A percentile compares a stretch with the other conserved stretches of the same genome.
These are phyloP conservation scores for Notarius lentiginosus DNA, from an alignment of 2,113 vertebrate species.

Conservation along the genomic window DNA sequence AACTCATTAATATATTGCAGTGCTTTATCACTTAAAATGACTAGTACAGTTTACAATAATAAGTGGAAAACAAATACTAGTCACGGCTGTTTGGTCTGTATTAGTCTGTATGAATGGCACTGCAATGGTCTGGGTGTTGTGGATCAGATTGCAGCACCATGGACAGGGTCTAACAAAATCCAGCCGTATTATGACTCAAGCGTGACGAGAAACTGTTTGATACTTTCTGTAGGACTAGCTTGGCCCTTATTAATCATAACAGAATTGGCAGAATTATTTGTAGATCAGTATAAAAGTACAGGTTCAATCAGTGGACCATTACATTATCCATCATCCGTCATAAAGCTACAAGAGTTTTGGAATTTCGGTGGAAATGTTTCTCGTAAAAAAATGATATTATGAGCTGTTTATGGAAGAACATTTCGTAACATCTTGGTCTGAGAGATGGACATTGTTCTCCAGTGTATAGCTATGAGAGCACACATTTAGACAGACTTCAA, in stretches of 20 bases:
- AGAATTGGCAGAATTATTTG: neutral
- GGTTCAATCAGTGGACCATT: neutral
- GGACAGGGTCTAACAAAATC: constrained; percentile 6
- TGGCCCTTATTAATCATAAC: neutral
- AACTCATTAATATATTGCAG: neutral
- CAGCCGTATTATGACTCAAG: neutral
- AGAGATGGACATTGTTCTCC: neutral
- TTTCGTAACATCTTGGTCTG: neutral
- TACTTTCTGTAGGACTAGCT: neutral
- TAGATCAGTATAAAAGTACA: neutral
- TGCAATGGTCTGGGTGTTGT: neutral
- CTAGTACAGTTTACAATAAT: neutral
- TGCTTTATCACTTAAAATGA: neutral
- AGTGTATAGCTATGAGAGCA: neutral
- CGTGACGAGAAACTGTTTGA: neutral
- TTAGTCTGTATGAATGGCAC: neutral
- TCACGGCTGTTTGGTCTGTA: neutral
- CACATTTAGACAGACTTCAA: neutral
- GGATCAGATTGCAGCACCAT: neutral
- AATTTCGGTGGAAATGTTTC: neutral
- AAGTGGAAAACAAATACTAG: neutral
- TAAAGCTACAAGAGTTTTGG: neutral
- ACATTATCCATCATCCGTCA: neutral
- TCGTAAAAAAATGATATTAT: neutral
- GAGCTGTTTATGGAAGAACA: neutral